phyloP scores from a whole-genome alignment of 2,888 invertebrate genomes.

The Dinocampus coccinellae region DNA sequence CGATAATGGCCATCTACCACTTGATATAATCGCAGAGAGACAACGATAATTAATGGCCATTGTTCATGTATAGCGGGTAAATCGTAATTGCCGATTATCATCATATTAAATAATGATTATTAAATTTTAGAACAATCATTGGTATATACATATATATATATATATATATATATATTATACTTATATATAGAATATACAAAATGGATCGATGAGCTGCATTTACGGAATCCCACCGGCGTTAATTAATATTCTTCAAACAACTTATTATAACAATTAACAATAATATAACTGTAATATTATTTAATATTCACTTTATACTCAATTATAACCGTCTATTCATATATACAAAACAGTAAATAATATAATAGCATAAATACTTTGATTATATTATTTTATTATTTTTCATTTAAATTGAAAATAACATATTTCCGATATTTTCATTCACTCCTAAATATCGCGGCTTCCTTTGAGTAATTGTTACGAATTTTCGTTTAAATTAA shows the following conservation, averaged over 20 bases:
- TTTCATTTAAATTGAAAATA: not conserved
- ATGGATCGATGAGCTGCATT: not conserved
- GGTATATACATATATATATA: not conserved
- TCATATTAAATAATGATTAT: slow-evolving; percentile 25
- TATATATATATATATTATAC: not conserved
- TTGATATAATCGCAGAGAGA: slow-evolving; percentile 26
- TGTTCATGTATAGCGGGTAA: slow-evolving; percentile 21
- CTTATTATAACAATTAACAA: not conserved
- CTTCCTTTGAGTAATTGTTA: not conserved
- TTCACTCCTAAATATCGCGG: not conserved
- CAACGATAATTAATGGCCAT: slow-evolving; percentile 29
- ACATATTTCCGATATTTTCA: not conserved
- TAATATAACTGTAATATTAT: not conserved
- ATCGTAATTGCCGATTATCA: slow-evolving; percentile 31
- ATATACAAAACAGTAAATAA: not conserved
- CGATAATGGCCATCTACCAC: slow-evolving; percentile 15
- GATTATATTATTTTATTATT: too few relatives aligned
- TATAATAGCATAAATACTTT: not conserved
- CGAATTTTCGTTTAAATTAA: not conserved
- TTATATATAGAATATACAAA: slow-evolving; percentile 2
- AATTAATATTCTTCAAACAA: not conserved
- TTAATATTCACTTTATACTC: not conserved
- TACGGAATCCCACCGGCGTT: not conserved
- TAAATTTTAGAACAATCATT: slow-evolving; percentile 23
- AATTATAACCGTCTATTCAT: not conserved